These are phyloP conservation scores for Zapus hudsonius DNA, from an alignment of 2,113 vertebrate genomes.

Conservation along the genomic window DNA sequence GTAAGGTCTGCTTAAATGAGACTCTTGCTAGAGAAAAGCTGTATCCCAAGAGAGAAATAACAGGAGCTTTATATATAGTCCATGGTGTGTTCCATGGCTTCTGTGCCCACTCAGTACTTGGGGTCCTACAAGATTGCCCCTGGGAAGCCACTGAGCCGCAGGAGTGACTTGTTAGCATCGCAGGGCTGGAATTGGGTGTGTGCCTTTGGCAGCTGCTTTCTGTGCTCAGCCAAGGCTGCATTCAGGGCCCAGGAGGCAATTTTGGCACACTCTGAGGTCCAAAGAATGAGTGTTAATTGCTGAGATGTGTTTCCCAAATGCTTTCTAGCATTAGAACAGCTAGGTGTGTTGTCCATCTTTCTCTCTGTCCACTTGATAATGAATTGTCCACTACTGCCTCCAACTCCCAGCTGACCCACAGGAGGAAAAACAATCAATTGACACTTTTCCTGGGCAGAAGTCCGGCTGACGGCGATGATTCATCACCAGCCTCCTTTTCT, in stretches of 20 bases:
- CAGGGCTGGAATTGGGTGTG: neutral
- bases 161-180: rapidly evolving
- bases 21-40: neutral
- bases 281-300: neutral
- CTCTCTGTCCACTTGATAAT: neutral
- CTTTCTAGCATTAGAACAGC: neutral
- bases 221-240: neutral
- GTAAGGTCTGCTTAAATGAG: neutral
- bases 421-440: slow-evolving; percentile 27
- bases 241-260: neutral
- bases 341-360: neutral
- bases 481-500: neutral
- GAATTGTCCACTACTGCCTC: neutral
- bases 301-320: neutral
- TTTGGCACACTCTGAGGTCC: neutral
- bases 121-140: no score
- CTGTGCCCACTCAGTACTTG: neutral
- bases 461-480: neutral
- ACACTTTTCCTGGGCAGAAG: slow-evolving; percentile 27
- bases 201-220: neutral
- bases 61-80: neutral
- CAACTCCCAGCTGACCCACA: neutral
- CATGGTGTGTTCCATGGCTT: neutral
- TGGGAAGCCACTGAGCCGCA: neutral
- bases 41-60: neutral